Conservation (phyloP, 2,797 vertebrate species). For the Botia almorhae region DNA sequence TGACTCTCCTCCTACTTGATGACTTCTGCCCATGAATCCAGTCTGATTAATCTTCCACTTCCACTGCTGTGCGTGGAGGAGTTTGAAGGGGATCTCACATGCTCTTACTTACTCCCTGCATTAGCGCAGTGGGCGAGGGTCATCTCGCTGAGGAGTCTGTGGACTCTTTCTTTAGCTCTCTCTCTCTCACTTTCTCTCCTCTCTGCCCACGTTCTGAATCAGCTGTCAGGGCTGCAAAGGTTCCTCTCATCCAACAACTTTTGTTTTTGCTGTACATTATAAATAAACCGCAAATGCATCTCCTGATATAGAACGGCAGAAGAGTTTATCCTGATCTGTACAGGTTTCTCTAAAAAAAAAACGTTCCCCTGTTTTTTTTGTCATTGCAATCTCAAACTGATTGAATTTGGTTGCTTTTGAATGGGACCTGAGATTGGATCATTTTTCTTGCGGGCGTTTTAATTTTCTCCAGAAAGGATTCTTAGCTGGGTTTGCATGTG, state of each 20-base stretch:
- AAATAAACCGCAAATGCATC: conserved; percentile 41
- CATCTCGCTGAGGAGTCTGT: conserved; percentile 54
- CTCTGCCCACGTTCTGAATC: conserved; percentile 72
- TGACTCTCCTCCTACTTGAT: conserved; percentile 49
- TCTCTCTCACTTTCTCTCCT: conserved; percentile 39
- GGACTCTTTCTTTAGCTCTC: conserved; percentile 44
- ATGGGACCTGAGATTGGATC: conserved; percentile 23
- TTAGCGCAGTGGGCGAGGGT: conserved; percentile 58
- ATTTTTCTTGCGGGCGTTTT: conserved; percentile 34
- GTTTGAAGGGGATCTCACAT: conserved; percentile 56
- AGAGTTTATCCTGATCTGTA: conserved; percentile 25
- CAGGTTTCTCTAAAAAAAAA: conserved; percentile 33
- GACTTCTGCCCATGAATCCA: conserved; percentile 32
- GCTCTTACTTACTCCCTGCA: conserved; percentile 53
- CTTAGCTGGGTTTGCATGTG: background rate
- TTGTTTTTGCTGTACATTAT: conserved; percentile 46
- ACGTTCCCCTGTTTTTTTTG: conserved; percentile 8
- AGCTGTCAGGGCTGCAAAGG: conserved; percentile 82
- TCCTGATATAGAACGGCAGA: conserved; percentile 19
- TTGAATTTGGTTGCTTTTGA: conserved; percentile 28
- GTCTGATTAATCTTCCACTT: conserved; percentile 43
- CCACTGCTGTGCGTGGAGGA: conserved; percentile 48
- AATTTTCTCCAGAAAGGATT: background rate
- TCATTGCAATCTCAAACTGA: conserved; percentile 11
- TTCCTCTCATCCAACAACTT: conserved; percentile 35